These are phyloP conservation scores for Rallus crepitans DNA, from an alignment of 2,797 vertebrate genomes.

Conservation along the genomic window DNA sequence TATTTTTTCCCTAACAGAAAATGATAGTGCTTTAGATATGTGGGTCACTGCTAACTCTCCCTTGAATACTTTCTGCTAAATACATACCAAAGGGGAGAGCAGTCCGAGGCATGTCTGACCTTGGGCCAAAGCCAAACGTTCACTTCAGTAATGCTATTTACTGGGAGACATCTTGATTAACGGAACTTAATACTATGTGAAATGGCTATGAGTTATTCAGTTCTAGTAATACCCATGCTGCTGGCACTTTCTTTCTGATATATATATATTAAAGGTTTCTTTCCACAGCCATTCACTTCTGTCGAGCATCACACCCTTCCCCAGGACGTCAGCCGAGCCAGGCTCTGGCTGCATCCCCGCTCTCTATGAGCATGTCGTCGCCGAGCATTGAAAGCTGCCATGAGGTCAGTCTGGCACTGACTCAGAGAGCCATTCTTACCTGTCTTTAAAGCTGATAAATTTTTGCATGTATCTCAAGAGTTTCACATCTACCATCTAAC, in stretches of 20 bases:
- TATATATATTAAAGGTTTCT: background rate
- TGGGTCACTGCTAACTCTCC: conserved; percentile 43
- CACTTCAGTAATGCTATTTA: conserved; percentile 49
- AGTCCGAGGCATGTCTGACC: conserved; percentile 27
- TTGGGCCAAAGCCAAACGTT: conserved; percentile 24
- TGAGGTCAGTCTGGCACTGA: conserved; percentile 37
- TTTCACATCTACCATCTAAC: conserved; percentile 20
- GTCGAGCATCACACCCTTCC: background rate
- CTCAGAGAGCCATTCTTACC: conserved; percentile 67
- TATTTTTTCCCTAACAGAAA: conserved; percentile 51
- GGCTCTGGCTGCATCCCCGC: background rate
- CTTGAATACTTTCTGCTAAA: conserved; percentile 47
- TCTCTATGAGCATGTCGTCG: conserved; percentile 71
- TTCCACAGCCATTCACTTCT: background rate
- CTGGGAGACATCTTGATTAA: conserved; percentile 60
- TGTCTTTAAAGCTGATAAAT: conserved; percentile 26
- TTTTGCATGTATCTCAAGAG: conserved; percentile 8
- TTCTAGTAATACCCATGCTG: background rate
- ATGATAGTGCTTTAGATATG: conserved; percentile 14
- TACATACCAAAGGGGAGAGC: conserved; percentile 42
- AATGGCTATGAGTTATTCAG: background rate
- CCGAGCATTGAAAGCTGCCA: conserved; percentile 57
- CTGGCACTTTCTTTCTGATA: background rate
- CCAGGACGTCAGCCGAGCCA: background rate
- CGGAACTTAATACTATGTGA: background rate